Percentiles rank a stretch among this genome's conserved stretches.
phyloP scores from a whole-genome alignment of 1,140 invertebrate genomes.

The Ectropis grisescens region DNA sequence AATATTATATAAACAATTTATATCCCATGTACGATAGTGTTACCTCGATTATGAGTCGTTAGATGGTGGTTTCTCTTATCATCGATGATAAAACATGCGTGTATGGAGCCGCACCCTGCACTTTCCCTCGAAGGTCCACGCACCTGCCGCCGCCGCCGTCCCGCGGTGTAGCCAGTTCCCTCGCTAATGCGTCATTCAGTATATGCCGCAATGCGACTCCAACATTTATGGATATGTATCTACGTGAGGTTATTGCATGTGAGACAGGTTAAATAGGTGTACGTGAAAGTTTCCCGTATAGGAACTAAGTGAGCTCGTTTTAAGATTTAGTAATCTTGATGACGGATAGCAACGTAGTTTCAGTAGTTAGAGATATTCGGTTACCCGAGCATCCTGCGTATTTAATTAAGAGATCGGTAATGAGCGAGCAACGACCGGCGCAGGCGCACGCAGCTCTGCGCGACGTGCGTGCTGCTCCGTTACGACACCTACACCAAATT shows the following conservation, averaged over 20 bases:
- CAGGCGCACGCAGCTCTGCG: slow-evolving; percentile 52
- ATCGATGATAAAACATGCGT: slow-evolving; percentile 59
- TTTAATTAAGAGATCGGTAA: slow-evolving; percentile 60
- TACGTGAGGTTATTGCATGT: slow-evolving; percentile 30
- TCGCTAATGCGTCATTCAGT: slow-evolving; percentile 21
- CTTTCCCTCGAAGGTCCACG: slow-evolving; percentile 40
- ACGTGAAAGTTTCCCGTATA: slow-evolving; percentile 20
- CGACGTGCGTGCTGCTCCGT: slow-evolving; percentile 61
- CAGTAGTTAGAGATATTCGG: no score
- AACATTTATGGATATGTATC: slow-evolving; percentile 25
- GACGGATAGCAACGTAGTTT: no score
- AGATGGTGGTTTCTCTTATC: slow-evolving; percentile 60
- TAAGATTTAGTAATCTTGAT: no score
- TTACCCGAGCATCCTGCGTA: no score
- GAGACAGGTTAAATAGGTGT: slow-evolving; percentile 20
- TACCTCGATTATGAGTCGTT: slow-evolving; percentile 20
- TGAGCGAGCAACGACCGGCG: slow-evolving; percentile 43
- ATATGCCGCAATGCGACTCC: slow-evolving; percentile 19
- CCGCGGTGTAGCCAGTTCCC: slow-evolving; percentile 20
- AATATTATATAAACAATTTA: no score
- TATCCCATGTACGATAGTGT: no score
- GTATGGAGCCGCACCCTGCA: slow-evolving; percentile 44
- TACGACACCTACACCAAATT: slow-evolving; percentile 67
- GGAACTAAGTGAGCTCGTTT: slow-evolving; percentile 2
- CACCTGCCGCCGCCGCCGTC: slow-evolving; percentile 24